Conservation (phyloP, 2,888 invertebrate genomes). For the Philhelius pedissequus region DNA sequence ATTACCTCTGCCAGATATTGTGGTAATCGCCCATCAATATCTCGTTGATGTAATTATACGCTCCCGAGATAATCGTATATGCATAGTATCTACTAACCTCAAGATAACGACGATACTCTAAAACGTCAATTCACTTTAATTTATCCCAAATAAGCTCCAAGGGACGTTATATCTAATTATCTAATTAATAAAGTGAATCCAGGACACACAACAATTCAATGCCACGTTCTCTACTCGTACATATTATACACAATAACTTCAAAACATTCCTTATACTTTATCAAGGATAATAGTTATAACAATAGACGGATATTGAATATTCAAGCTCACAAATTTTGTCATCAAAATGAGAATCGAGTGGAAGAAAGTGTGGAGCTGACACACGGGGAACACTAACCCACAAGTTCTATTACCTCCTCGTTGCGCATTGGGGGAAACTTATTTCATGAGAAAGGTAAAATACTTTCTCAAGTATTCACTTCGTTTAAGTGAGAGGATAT, state of each 20-base stretch:
- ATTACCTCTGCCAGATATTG: background rate
- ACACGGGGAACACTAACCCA: too few relatives aligned
- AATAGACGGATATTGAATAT: background rate
- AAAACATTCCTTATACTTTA: background rate
- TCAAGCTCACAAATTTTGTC: slow-evolving; percentile 1
- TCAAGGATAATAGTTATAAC: background rate
- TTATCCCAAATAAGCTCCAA: slow-evolving; percentile 34
- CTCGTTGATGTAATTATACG: background rate
- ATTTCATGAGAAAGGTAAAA: background rate
- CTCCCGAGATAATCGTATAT: background rate
- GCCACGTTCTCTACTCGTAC: too few relatives aligned
- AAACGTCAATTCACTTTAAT: slow-evolving; percentile 34
- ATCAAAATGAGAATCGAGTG: slow-evolving; percentile 1
- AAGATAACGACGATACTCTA: slow-evolving; percentile 11
- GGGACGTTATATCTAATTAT: slow-evolving; percentile 18
- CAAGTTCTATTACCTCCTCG: background rate
- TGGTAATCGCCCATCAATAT: background rate
- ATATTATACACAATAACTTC: background rate
- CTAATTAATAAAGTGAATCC: slow-evolving; percentile 33
- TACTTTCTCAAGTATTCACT: slow-evolving; percentile 5
- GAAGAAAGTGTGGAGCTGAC: background rate
- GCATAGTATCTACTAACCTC: background rate
- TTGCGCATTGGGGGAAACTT: background rate
- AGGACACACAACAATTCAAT: background rate
- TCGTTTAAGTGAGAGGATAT: background rate